Evolutionary conservation across 1,140 invertebrate species (phyloP), one percentile per base, ranked within the genome.

Genomic region (Hylaeus anthracinus): DNA sequence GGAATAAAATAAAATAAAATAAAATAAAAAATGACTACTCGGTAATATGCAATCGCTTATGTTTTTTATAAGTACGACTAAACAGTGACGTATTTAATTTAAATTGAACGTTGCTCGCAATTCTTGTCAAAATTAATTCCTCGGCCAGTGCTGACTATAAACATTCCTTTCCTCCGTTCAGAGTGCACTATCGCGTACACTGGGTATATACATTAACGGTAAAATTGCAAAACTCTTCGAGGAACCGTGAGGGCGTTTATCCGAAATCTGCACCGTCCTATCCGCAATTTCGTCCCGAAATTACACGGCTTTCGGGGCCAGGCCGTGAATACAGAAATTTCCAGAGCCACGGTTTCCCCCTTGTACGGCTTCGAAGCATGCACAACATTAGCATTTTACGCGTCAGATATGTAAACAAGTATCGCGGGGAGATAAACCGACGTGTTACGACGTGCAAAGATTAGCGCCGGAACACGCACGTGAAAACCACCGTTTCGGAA

Each of bases 321-420:
- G 6, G 8, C 15, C 9, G 45, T 8, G 72, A 51, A 51, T n/a
- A 41, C 9, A 8, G 10, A 53, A 53, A 43, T 74, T 12, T 39
- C 45, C 39, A 2, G 41, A 15, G 41, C 8, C 64, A 15, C 6
- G 43, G n/a, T 0, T 8, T 60, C 26, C 58, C 45, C 58, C 26
- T 60, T 2, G 6, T 41, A 64, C 4, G 5, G 14, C 72, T 76
- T 48, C 26, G n/a, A 56, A 9, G 51, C 73, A 76, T 51, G 61
- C 72, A 75, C 39, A 1, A 1, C 3, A 73, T 66, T 66, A 75
- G n/a, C 61, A 75, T 75, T 75, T 66, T 75, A 66, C 61, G 51
- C 72, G 60, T 43, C 55, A 14, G 65, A 77, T 77, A 77, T 51
- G 75, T 77, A 77, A 77, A 76, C 48, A 76, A 69, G 64, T n/a